Evolutionary conservation across 2,113 vertebrate species (phyloP).

Genomic region (Peromyscus californicus): DNA sequence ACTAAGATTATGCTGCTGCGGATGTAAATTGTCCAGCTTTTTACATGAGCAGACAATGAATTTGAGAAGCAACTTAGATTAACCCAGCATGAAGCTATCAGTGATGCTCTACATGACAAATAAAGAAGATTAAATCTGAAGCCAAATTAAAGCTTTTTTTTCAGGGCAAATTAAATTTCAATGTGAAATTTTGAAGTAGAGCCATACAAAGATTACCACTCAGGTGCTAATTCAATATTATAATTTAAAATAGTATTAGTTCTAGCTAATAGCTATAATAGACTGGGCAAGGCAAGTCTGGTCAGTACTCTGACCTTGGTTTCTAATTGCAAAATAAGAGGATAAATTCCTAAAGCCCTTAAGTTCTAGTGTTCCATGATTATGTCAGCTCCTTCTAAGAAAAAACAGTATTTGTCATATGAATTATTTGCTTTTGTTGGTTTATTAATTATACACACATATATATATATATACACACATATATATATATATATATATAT

Average conservation of each 20-base stretch:
- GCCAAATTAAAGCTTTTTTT: conserved; percentile 1
- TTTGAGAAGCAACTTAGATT: conserved; percentile 1
- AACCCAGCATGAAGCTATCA: neutral
- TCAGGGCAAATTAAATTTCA: neutral
- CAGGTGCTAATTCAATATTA: neutral
- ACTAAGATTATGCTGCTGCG: neutral
- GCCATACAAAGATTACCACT: neutral
- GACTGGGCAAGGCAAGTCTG: neutral
- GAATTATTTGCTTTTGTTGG: neutral
- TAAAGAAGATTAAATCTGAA: neutral
- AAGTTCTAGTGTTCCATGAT: conserved; percentile 25
- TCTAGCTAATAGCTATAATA: neutral
- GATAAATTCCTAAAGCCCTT: conserved; percentile 6
- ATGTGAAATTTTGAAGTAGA: conserved; percentile 10
- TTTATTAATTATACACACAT: neutral
- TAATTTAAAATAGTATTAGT: neutral
- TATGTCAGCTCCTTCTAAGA: neutral
- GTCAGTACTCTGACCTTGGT: neutral
- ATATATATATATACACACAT: neutral
- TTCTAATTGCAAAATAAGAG: conserved; percentile 29
- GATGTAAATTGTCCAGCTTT: neutral
- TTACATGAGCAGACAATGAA: neutral
- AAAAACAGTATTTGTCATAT: neutral
- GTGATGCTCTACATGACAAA: neutral
- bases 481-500: neutral